phyloP scores from a whole-genome alignment of 1,140 invertebrate genomes.

The Leptinotarsa lineolata region DNA sequence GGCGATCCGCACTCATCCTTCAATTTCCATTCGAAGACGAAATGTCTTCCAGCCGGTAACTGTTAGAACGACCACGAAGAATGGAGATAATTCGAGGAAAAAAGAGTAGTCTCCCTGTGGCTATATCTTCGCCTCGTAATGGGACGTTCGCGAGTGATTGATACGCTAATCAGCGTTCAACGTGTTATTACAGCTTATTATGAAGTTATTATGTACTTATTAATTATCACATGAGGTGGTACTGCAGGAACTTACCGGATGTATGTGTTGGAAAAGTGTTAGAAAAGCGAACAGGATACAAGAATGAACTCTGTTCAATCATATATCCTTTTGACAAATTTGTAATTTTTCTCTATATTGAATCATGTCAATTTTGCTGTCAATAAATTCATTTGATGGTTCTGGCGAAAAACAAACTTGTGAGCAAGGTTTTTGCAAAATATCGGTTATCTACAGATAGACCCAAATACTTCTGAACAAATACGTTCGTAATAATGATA shows the following conservation, averaged over 20 bases:
- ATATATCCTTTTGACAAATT: no score
- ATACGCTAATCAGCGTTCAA: neutral
- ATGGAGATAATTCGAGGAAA: conserved; percentile 3
- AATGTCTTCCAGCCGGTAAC: neutral
- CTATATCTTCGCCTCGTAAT: neutral
- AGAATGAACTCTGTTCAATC: no score
- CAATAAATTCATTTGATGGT: no score
- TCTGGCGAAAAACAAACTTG: no score
- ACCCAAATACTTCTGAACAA: no score
- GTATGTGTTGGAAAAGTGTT: neutral
- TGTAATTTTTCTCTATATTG: no score
- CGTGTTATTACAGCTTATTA: conserved; percentile 2
- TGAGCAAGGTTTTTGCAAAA: no score
- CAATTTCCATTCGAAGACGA: neutral
- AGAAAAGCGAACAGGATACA: no score
- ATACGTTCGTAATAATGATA: no score
- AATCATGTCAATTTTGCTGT: no score
- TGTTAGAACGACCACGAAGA: neutral
- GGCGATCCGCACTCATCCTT: neutral
- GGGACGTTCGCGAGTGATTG: neutral
- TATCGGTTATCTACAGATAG: no score
- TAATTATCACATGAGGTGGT: conserved; percentile 6
- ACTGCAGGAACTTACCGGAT: neutral
- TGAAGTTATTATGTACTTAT: conserved; percentile 7
- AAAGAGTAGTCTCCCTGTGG: neutral